These are phyloP conservation scores for Heliconius aoede DNA, from an alignment of 2,888 invertebrate species.

Conservation along the genomic window DNA sequence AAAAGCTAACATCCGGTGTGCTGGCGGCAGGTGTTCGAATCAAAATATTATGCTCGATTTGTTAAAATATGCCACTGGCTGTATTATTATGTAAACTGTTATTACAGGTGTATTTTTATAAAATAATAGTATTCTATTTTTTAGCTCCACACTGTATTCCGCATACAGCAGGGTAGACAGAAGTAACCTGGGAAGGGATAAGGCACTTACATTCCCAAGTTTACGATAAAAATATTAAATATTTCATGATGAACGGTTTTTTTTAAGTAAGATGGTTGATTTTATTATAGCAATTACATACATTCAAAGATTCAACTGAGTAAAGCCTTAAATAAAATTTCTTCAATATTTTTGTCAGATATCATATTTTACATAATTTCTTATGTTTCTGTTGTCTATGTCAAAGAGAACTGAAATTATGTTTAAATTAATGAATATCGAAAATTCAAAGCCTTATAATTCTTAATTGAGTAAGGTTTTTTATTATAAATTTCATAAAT, in stretches of 20 bases:
- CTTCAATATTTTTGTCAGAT: too few species aligned
- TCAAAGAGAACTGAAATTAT: too few species aligned
- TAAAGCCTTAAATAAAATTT: too few species aligned
- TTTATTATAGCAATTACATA: not conserved
- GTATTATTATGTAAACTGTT: constrained; percentile 38
- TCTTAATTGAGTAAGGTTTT: not conserved
- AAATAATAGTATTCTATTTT: not conserved
- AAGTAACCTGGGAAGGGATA: too few species aligned
- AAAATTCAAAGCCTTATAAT: too few species aligned
- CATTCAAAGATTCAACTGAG: too few species aligned
- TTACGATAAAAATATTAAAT: too few species aligned
- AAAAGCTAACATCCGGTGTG: constrained; percentile 29
- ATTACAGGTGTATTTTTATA: constrained; percentile 28
- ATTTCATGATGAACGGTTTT: too few species aligned
- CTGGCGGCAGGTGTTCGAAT: constrained; percentile 41
- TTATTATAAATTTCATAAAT: not conserved
- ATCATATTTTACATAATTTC: too few species aligned
- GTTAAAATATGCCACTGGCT: constrained; percentile 37
- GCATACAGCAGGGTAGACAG: too few species aligned
- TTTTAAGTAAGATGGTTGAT: not conserved
- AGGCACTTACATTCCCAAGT: not conserved
- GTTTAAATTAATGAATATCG: too few species aligned
- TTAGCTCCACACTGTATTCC: not conserved
- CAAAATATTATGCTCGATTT: constrained; percentile 45
- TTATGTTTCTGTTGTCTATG: too few species aligned